Evolutionary conservation across 2,113 vertebrate species (phyloP).

Genomic region (Centropus bengalensis): DNA sequence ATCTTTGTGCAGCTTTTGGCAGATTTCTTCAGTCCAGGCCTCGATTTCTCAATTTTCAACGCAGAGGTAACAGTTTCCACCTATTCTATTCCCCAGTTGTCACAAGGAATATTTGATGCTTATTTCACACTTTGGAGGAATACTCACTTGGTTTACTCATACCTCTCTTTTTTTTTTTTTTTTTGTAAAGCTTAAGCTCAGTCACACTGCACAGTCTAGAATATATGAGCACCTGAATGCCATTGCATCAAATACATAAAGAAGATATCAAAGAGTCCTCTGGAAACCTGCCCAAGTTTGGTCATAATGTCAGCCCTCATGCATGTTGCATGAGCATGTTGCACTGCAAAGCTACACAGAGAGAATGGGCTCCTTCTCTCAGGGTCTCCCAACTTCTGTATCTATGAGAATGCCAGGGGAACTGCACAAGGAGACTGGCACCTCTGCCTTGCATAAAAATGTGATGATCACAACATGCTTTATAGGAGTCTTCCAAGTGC

Average conservation of each 20-base stretch:
- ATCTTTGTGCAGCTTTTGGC: not conserved
- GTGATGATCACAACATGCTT: not conserved
- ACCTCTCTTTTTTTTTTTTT: not conserved
- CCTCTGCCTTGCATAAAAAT: not conserved
- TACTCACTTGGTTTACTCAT: not conserved
- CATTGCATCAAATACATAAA: not conserved
- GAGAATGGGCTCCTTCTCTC: not conserved
- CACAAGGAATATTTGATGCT: not conserved
- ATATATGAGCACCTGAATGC: not conserved
- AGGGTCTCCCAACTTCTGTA: not conserved
- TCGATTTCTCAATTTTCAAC: not conserved
- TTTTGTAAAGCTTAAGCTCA: not conserved
- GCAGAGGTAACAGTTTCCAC: not conserved
- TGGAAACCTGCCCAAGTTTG: not conserved
- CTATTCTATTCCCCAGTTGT: not conserved
- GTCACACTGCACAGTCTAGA: not conserved
- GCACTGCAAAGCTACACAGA: not conserved
- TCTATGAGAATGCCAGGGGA: not conserved
- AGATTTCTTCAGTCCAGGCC: not conserved
- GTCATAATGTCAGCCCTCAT: not conserved
- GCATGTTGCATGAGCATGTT: rapidly evolving
- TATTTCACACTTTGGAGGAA: not conserved
- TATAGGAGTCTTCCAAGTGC: not conserved
- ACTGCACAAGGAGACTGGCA: not conserved
- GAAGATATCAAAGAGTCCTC: not conserved